Evolutionary conservation across 2,888 invertebrate genomes (phyloP).

Genomic region (Osmoderma eremita): DNA sequence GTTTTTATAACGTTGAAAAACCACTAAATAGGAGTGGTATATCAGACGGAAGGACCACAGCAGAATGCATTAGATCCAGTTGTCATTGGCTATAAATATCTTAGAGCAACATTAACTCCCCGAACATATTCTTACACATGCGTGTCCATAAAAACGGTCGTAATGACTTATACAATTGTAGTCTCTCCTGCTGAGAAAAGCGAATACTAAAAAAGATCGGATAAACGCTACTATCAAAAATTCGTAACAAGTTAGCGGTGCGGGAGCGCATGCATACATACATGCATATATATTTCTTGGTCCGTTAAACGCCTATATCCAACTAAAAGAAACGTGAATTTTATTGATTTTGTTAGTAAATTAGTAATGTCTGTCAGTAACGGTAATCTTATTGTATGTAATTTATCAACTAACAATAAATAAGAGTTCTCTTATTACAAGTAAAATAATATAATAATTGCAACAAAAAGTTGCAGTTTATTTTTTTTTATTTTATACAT

Average conservation of each 20-base stretch:
- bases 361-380: not conserved
- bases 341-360: not conserved
- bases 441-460: not conserved
- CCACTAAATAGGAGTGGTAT: not conserved
- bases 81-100: conserved; percentile 36
- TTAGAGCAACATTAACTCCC: conserved; percentile 19
- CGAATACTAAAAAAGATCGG: conserved; percentile 2
- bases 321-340: not conserved
- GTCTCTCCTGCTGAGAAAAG: conserved; percentile 29
- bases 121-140: conserved; percentile 8
- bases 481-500: not conserved
- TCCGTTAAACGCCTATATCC: too few species aligned
- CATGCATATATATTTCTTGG: not conserved
- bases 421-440: not conserved
- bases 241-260: conserved; percentile 5
- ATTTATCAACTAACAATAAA: not conserved
- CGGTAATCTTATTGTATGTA: not conserved
- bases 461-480: not conserved
- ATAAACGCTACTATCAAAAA: conserved; percentile 1
- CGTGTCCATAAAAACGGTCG: conserved; percentile 12
- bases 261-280: not conserved
- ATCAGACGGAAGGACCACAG: not conserved
- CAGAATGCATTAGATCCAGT: conserved; percentile 23
- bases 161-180: conserved; percentile 34
- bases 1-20: conserved; percentile 8